phyloP scores from a whole-genome alignment of 2,888 invertebrate species.

The Athalia cordata region DNA sequence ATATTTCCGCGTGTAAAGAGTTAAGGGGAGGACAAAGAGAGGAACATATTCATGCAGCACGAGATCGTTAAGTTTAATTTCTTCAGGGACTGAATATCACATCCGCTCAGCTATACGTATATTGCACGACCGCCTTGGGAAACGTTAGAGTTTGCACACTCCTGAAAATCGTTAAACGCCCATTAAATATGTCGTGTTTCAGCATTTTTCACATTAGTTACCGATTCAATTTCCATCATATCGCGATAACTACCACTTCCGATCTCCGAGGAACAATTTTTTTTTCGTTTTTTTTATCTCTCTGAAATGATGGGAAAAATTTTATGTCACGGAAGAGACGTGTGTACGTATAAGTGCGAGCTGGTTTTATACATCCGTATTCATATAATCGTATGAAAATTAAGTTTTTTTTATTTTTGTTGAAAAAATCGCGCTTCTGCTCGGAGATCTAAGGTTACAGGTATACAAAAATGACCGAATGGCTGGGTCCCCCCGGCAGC shows the following conservation, averaged over 20 bases:
- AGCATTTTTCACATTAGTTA: not conserved
- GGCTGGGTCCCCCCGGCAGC: not conserved
- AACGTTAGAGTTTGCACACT: constrained; percentile 24
- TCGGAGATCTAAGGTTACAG: too few relatives aligned
- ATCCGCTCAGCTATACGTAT: not conserved
- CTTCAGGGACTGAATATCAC: constrained; percentile 29
- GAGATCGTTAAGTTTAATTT: constrained; percentile 33
- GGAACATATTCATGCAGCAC: not conserved
- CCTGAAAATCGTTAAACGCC: constrained; percentile 32
- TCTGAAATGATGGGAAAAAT: not conserved
- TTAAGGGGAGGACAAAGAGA: not conserved
- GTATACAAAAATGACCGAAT: not conserved
- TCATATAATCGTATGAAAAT: too few relatives aligned
- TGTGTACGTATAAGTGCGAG: too few relatives aligned
- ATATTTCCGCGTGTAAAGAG: not conserved
- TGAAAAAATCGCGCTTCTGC: constrained; percentile 8
- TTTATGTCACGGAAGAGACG: not conserved
- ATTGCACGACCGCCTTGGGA: constrained; percentile 17
- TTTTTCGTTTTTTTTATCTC: not conserved
- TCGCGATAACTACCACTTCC: too few relatives aligned
- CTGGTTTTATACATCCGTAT: too few relatives aligned
- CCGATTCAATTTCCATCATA: not conserved
- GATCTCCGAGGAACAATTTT: too few relatives aligned
- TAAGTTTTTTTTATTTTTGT: not conserved
- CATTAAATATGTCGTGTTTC: constrained; percentile 9